phyloP scores from a whole-genome alignment of 2,113 vertebrate genomes.

The Osmerus eperlanus region DNA sequence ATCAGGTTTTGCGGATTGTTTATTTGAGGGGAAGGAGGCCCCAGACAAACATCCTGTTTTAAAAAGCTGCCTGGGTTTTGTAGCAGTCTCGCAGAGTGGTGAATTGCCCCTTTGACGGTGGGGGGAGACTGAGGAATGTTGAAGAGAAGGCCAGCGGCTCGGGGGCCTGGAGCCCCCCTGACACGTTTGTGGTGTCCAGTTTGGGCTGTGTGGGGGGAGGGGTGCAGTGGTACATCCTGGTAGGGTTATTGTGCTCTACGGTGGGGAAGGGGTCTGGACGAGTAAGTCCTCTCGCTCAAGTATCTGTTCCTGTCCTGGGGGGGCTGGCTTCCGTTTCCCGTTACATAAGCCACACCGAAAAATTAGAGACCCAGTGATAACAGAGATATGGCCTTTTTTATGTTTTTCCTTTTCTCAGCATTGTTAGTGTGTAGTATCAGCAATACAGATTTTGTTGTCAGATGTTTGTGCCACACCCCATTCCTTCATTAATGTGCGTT shows the following conservation, averaged over 20 bases:
- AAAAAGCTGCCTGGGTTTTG: conserved; percentile 73
- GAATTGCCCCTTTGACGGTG: conserved; percentile 60
- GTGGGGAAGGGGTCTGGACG: conserved; percentile 41
- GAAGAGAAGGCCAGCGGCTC: conserved; percentile 67
- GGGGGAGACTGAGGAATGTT: conserved; percentile 67
- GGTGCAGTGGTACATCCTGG: conserved; percentile 54
- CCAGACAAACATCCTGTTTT: conserved; percentile 91
- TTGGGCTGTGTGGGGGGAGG: conserved; percentile 31
- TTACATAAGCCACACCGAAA: conserved; percentile 63
- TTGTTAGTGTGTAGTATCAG: conserved; percentile 47
- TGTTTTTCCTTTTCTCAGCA: conserved; percentile 65
- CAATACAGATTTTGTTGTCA: conserved; percentile 41
- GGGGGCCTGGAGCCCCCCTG: conserved; percentile 50
- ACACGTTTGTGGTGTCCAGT: conserved; percentile 60
- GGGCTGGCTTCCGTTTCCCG: conserved; percentile 69
- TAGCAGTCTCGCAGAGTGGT: conserved; percentile 61
- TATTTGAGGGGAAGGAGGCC: conserved; percentile 87
- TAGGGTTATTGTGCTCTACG: conserved; percentile 38
- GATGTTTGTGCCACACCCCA: neutral
- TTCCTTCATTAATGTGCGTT: no score
- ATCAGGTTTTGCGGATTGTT: conserved; percentile 86
- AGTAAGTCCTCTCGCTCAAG: conserved; percentile 57
- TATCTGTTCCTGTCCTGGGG: conserved; percentile 69
- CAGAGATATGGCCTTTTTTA: conserved; percentile 56
- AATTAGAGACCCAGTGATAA: conserved; percentile 59